Conservation (phyloP, 2,113 vertebrate genomes). For the Pangasianodon gigas region DNA sequence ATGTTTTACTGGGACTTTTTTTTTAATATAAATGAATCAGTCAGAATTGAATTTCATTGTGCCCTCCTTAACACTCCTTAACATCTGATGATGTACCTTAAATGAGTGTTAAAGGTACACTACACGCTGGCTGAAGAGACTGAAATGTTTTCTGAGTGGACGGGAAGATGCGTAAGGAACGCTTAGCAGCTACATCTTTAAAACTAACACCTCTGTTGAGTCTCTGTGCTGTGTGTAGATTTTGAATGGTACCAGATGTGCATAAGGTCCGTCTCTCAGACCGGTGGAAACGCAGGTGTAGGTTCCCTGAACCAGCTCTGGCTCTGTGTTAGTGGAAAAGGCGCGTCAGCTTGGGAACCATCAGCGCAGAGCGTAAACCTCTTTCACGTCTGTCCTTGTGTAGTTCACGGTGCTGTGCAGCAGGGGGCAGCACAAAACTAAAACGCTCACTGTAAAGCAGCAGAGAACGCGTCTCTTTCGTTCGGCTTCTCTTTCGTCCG, state of each 20-base stretch:
- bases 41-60: not conserved
- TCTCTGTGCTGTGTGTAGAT: not conserved
- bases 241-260: not conserved
- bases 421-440: conserved; percentile 32
- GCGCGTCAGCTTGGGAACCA: not conserved
- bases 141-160: not conserved
- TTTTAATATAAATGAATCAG: not conserved
- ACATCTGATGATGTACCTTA: not conserved
- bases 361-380: not conserved
- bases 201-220: not conserved
- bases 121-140: not conserved
- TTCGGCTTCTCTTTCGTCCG: too few species aligned
- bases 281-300: not conserved
- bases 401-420: conserved; percentile 33
- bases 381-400: not conserved
- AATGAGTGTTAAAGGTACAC: not conserved
- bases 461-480: not conserved
- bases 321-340: not conserved
- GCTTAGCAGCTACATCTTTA: not conserved
- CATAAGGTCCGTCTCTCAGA: not conserved
- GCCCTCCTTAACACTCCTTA: not conserved
- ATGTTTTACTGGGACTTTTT: not conserved
- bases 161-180: not conserved
- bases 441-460: not conserved
- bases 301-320: not conserved